Evolutionary conservation across 2,888 invertebrate genomes (phyloP).

Genomic region (Cosmia trapezina): DNA sequence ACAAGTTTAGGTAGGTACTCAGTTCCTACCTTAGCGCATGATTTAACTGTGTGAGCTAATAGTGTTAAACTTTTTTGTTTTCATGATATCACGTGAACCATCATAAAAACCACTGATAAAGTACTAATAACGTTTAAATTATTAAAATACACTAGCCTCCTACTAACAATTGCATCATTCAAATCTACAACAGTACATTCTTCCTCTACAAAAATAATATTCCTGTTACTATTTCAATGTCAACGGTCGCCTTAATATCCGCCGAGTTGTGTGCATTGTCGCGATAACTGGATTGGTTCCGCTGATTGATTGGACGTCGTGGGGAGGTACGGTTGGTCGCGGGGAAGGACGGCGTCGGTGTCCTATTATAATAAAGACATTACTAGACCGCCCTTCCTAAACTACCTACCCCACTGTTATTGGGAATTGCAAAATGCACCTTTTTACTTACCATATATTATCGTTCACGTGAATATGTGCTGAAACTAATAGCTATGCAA

Average conservation of each 20-base stretch:
- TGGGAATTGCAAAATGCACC: conserved; percentile 61
- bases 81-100: not conserved
- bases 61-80: not conserved
- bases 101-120: not conserved
- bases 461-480: conserved; percentile 34
- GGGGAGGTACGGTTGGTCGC: conserved; percentile 19
- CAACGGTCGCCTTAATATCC: conserved; percentile 36
- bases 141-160: not conserved
- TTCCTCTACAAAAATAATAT: conserved; percentile 16
- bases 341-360: conserved; percentile 36
- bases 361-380: conserved; percentile 63
- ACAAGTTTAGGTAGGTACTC: not conserved
- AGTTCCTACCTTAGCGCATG: not conserved
- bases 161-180: not conserved
- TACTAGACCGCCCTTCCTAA: conserved; percentile 35
- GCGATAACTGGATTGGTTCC: conserved; percentile 65
- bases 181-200: not conserved
- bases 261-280: conserved; percentile 49
- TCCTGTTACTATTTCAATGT: conserved; percentile 16
- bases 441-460: conserved; percentile 47
- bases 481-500: conserved; percentile 47
- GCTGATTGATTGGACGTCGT: conserved; percentile 71
- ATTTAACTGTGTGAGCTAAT: not conserved
- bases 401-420: conserved; percentile 50
- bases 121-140: not conserved